Evolutionary conservation across 2,888 invertebrate species (phyloP), one percentile per base, ranked within the genome.

Genomic region (Athalia rosae): DNA sequence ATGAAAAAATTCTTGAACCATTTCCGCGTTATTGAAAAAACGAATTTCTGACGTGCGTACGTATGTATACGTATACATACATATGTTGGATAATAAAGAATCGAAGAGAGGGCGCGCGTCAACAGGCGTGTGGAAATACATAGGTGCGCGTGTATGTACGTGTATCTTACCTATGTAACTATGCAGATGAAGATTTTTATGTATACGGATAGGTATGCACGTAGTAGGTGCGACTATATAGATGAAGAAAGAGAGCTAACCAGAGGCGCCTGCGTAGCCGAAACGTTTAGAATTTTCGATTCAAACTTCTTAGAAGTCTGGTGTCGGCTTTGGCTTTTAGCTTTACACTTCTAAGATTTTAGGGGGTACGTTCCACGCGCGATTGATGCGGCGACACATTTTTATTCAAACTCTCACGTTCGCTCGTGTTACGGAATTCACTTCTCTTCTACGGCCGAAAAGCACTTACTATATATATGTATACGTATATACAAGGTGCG

Each of bases 21-120:
- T 71, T 71, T 71, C 71, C 56, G 58, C 45, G 58, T 58, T 71
- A 71, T 71, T 58, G 13, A 13, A 45, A 71, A 58, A 58, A 1
- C 4, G 15, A 61, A 61, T 5, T 13, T 13, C 8, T 28, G 13
- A 15, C 4, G 11, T n/a, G 59, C n/a, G n/a, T n/a, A n/a, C n/a
- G n/a, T n/a, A n/a, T n/a, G n/a, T n/a, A n/a, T n/a, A n/a, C 53
- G 2, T 4, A 11, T 9, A 4, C 9, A 8, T 53, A 4, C 3
- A 2, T 4, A 4, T 53, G 3, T n/a, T 11, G 53, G 53, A 53
- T 28, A 28, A 28, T 28, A 28, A 28, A 28, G 28, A 28, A 28
- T 28, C 28, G 28, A 28, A 28, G 28, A 28, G 28, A 28, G 28
- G 28, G 28, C 28, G 28, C 28, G 28, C 28, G 28, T 28, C 28